These are phyloP conservation scores for Solen grandis DNA, from an alignment of 1,140 invertebrate species.

Conservation along the genomic window DNA sequence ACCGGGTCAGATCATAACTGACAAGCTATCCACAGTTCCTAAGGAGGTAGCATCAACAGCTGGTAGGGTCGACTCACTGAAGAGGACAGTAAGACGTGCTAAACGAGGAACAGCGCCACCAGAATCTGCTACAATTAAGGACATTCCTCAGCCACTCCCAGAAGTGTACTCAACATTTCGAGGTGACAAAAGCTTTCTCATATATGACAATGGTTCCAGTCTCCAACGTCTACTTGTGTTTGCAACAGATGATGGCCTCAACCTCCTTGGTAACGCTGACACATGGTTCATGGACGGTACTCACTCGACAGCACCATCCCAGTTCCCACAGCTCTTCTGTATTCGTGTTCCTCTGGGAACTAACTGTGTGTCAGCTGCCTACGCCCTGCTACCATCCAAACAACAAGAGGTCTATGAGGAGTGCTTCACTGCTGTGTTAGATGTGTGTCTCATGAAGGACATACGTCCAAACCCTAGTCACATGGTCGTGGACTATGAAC, in stretches of 20 bases:
- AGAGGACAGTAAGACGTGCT: not conserved
- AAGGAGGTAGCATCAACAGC: not conserved
- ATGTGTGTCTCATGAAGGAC: not conserved
- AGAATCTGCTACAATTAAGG: not conserved
- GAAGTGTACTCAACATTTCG: not conserved
- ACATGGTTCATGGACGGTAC: conserved; percentile 18
- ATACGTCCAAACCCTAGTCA: not conserved
- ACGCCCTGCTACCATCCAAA: conserved; percentile 7
- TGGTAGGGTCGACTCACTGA: not conserved
- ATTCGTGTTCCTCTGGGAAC: not conserved
- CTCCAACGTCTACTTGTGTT: not conserved
- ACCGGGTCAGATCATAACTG: not conserved
- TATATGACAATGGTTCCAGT: not conserved
- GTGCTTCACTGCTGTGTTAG: conserved; percentile 7
- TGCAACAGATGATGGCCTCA: not conserved
- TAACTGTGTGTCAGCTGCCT: not conserved
- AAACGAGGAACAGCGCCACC: conserved; percentile 2
- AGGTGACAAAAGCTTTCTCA: not conserved
- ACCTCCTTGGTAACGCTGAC: not conserved
- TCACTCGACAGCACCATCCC: not conserved
- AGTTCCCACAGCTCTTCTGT: conserved; percentile 8
- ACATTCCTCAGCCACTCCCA: not conserved
- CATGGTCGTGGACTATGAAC: not conserved
- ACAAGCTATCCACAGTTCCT: not conserved
- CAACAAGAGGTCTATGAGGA: conserved; percentile 1